Evolutionary conservation across 1,140 invertebrate species (phyloP), one percentile per base, ranked within the genome.

Genomic region (Caligus rogercresseyi): DNA sequence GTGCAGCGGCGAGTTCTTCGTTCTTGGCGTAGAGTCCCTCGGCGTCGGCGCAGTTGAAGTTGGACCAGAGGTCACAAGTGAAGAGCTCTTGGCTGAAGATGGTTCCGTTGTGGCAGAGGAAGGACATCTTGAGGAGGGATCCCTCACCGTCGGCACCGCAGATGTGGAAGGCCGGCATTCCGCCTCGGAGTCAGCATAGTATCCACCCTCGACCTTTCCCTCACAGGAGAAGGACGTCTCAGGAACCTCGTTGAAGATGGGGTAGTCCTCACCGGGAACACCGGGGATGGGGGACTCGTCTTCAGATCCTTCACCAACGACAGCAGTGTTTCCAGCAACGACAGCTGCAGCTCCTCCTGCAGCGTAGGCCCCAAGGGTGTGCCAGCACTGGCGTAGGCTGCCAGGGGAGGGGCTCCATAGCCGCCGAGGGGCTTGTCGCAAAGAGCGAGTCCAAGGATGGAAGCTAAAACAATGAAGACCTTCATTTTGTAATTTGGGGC

Each of bases 51-150:
- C 80, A 89, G 69, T 89, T 82, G 0, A 89, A 87, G 70, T 90
- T 90, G 74, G 88, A 89, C 87, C 87, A 90, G 87, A 87, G 91
- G 70, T 91, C 88, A 68, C 89, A 91, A 23, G 84, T 79, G 67
- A 90, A 89, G 69, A 87, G 83, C 43, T 82, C 77, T 69, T 91
- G 87, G 70, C 87, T 87, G 71, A 90, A 92, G 53, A 91, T 75
- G 0, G 88, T 91, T 0, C 88, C 88, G 69, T 90, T 89, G 2
- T 86, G 82, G 71, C 89, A 91, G 0, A 91, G 78, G 71, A 91
- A 90, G 0, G 75, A 73, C 43, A 73, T 73, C 52, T 71, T 64
- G 67, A 58, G 69, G 63, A 74, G 73, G 7, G 7, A n/a, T 4
- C 53, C 53, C 7, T 4, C 7, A 18, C 53, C 53, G 18, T 54